phyloP scores from a whole-genome alignment of 2,113 vertebrate genomes.

The Mus pahari region DNA sequence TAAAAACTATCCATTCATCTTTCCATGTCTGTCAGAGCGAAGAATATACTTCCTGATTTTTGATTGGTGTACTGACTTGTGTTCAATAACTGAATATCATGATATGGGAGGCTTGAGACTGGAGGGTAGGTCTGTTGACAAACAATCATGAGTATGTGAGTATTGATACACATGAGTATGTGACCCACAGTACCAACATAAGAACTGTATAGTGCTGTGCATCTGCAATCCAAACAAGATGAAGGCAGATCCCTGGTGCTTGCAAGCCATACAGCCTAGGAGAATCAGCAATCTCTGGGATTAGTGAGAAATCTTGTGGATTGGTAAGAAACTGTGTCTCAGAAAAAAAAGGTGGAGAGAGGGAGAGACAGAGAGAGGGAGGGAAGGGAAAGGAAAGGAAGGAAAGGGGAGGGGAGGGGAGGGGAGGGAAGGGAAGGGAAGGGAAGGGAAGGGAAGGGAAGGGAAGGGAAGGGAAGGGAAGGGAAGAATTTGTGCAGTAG shows the following conservation, averaged over 20 bases:
- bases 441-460: background rate
- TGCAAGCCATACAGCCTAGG: background rate
- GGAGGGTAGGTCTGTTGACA: background rate
- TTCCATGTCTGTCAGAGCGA: background rate
- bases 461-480: background rate
- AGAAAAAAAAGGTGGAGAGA: background rate
- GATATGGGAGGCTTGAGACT: background rate
- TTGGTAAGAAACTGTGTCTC: background rate
- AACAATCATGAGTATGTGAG: background rate
- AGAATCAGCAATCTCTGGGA: background rate
- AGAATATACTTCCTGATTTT: background rate
- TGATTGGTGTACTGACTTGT: conserved; percentile 13
- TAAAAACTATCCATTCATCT: background rate
- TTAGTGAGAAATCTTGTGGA: background rate
- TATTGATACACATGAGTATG: background rate
- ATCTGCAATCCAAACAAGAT: background rate
- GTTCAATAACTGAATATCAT: background rate
- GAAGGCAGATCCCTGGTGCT: background rate
- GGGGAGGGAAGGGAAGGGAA: background rate
- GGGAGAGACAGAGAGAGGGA: fast-evolving
- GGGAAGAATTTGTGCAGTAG: background rate
- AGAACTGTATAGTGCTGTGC: background rate
- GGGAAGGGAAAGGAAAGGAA: background rate
- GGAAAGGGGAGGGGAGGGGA: background rate
- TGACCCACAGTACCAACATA: background rate